These are phyloP conservation scores for Misgurnus anguillicaudatus DNA, from an alignment of 2,113 vertebrate species.

Conservation along the genomic window DNA sequence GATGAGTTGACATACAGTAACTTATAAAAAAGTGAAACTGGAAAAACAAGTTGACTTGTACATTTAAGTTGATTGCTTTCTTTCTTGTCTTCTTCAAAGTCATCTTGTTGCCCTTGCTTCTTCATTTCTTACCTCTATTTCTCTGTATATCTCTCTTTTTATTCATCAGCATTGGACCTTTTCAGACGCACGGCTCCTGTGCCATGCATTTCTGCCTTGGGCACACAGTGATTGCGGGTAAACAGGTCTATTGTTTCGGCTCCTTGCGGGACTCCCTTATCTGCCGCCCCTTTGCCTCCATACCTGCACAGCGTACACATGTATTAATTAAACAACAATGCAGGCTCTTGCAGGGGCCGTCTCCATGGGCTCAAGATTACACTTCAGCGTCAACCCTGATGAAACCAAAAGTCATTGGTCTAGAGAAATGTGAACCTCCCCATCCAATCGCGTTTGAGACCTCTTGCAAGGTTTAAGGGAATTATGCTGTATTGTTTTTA, in stretches of 20 bases:
- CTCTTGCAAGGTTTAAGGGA: background rate
- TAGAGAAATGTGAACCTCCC: conserved; percentile 1
- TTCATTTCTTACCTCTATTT: background rate
- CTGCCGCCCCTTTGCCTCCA: conserved; percentile 36
- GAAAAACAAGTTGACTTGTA: no score
- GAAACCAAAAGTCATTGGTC: conserved; percentile 13
- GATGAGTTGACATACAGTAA: no score
- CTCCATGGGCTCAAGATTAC: conserved; percentile 44
- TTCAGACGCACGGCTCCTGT: background rate
- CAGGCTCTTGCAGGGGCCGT: conserved; percentile 5
- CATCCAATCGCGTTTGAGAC: conserved; percentile 15
- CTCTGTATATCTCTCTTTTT: conserved; percentile 33
- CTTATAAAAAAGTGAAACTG: no score
- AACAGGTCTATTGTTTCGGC: conserved; percentile 20
- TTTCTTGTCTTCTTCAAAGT: background rate
- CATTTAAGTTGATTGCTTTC: no score
- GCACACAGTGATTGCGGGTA: conserved; percentile 28
- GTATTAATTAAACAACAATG: conserved; percentile 53
- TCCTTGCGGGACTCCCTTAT: conserved; percentile 39
- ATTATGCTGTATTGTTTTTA: conserved; percentile 37
- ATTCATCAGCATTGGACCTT: conserved; percentile 1
- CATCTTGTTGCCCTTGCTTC: background rate
- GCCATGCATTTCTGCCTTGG: background rate
- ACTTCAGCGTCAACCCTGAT: conserved; percentile 13
- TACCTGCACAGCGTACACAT: conserved; percentile 42